These are phyloP conservation scores for Aspidapion aeneum DNA, from an alignment of 2,888 invertebrate species.

Conservation along the genomic window DNA sequence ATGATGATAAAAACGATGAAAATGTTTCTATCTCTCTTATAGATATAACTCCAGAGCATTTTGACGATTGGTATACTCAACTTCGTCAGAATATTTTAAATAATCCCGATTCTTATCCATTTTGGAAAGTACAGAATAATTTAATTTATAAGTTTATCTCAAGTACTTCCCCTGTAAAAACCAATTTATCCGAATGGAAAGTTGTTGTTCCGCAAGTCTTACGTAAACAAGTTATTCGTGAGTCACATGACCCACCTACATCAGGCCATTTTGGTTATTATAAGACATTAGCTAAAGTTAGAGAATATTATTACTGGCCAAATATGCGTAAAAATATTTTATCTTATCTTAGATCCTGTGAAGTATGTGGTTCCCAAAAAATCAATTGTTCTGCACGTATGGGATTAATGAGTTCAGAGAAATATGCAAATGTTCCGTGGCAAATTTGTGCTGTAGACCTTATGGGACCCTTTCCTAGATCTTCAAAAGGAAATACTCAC, in stretches of 20 bases:
- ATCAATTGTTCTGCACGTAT: neutral
- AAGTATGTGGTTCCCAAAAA: neutral
- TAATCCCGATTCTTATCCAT: too few relatives aligned
- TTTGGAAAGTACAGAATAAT: neutral
- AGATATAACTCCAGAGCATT: neutral
- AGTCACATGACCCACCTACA: conserved; percentile 2
- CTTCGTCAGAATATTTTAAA: conserved; percentile 5
- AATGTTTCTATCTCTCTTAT: neutral
- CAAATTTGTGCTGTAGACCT: conserved; percentile 3
- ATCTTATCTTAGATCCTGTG: neutral
- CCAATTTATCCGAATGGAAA: neutral
- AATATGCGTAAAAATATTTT: conserved; percentile 11
- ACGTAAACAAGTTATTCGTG: neutral
- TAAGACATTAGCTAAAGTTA: conserved; percentile 7
- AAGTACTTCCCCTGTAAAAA: neutral
- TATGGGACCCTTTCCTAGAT: too few relatives aligned
- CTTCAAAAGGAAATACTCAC: conserved; percentile 9
- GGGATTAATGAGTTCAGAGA: conserved; percentile 6
- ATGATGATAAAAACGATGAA: neutral
- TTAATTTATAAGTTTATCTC: neutral
- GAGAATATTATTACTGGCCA: conserved; percentile 14
- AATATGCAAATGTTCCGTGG: conserved; percentile 2
- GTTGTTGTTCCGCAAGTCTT: neutral
- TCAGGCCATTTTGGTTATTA: conserved; percentile 6
- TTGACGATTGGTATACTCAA: conserved; percentile 3